Conservation (phyloP, 2,888 invertebrate species). For the Thereva nobilitata region DNA sequence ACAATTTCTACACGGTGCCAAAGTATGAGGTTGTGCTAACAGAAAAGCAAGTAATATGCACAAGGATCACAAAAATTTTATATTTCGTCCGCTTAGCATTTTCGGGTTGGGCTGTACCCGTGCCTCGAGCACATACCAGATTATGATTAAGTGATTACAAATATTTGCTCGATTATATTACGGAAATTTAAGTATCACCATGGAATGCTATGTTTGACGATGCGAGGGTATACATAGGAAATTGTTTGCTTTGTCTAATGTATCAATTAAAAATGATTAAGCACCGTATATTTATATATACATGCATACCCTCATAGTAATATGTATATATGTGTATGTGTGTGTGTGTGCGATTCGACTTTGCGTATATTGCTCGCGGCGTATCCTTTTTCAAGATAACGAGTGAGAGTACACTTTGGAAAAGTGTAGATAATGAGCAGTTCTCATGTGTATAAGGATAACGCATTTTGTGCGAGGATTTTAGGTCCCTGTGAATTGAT, state of each 20-base stretch:
- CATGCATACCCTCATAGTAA: no score
- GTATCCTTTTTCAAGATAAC: no score
- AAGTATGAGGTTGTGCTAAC: neutral
- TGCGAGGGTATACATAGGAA: constrained; percentile 34
- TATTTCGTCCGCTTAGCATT: constrained; percentile 15
- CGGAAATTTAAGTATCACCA: constrained; percentile 35
- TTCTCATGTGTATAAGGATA: no score
- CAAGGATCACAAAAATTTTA: neutral
- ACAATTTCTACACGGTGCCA: neutral
- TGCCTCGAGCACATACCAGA: constrained; percentile 5
- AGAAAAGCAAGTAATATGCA: neutral
- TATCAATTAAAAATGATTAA: constrained; percentile 60
- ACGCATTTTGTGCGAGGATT: no score
- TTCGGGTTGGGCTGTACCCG: constrained; percentile 11
- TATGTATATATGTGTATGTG: no score
- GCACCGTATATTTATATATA: constrained; percentile 27
- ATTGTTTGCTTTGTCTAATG: constrained; percentile 52
- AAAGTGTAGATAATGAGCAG: no score
- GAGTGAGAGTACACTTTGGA: no score
- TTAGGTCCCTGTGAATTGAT: no score
- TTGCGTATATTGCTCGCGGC: no score
- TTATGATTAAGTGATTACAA: constrained; percentile 39
- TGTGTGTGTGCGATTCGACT: no score
- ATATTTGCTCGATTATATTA: constrained; percentile 38
- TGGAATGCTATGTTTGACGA: constrained; percentile 12